Base-by-base conservation (phyloP, 2,113 vertebrate genomes). In the Microtus ochrogaster region DNA sequence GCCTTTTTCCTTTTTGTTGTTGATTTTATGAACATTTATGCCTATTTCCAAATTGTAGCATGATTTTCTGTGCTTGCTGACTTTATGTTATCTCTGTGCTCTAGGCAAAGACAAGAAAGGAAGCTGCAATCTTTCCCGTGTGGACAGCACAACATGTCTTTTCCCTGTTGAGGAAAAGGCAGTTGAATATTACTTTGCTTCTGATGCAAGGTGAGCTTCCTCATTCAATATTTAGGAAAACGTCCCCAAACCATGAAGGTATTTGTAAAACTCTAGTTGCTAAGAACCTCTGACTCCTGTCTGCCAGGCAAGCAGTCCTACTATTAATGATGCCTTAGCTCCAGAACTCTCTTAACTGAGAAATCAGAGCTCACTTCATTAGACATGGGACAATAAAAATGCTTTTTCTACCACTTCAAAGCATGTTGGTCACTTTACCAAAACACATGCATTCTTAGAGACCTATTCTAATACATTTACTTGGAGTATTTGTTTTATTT, bases 111-210 rank as follows among this genome's bases (percentile, higher is more conserved):
- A 99, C 95, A 99, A 99, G 98, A 99, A 99, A 97, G 98, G 99
- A 73, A 98, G 98, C 13, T 99, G 99, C 96, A 98, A 97, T 95
- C 98, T 99, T 26, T 98, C 99, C 78, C 99, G 99, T 49, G 96
- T 98, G 19, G 99, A 99, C 97, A 99, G 99, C 95, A 99, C 99
- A 96, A 99, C 99, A 95, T 99, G 99, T 98, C 98, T 99, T 83
- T 99, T 99, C 96, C 99, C 99, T 0, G 99, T 99, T 83, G 99
- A 99, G 87, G 99, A 99, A 98, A 99, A 99, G 96, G 99, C 99
- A 0, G 99, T 99, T 92, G 99, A 99, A 88, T 99, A 99, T 97
- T 99, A 99, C 98, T 99, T 99, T 97, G 99, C 99, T 36, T 99
- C 99, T 76, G 99, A 99, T 90, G 99, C 99, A 63, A 99, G 99